Percentiles rank a stretch among this genome's conserved stretches.
Evolutionary conservation across 2,113 vertebrate genomes (phyloP).

Genomic region (Capreolus pygargus): DNA sequence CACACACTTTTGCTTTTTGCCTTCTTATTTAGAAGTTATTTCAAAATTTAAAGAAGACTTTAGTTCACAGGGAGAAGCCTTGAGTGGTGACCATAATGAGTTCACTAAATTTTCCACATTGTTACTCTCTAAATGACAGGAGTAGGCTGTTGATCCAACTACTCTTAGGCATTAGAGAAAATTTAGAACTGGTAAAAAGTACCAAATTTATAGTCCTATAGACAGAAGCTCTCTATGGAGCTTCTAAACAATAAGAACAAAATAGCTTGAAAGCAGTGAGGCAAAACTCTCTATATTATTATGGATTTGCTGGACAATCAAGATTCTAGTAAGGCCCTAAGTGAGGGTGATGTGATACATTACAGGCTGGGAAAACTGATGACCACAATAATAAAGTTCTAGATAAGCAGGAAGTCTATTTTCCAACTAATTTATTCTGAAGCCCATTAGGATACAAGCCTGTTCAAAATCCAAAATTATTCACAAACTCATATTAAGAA

Average conservation of each 20-base stretch:
- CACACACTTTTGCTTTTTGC: neutral
- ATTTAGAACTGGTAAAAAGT: constrained; percentile 44
- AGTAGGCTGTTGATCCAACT: constrained; percentile 42
- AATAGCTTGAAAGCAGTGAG: constrained; percentile 17
- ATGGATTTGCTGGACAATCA: neutral
- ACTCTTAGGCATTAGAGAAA: constrained; percentile 53
- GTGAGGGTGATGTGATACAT: neutral
- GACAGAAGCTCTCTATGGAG: constrained; percentile 26
- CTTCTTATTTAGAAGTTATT: constrained; percentile 30
- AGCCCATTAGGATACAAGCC: neutral
- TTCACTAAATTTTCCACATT: constrained; percentile 65
- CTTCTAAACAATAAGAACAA: neutral
- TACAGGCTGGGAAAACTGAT: neutral
- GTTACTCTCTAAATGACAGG: constrained; percentile 51
- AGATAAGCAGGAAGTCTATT: neutral
- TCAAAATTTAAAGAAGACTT: constrained; percentile 32
- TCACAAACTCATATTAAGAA: neutral
- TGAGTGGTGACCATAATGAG: constrained; percentile 27
- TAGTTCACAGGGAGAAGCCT: neutral
- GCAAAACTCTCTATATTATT: neutral
- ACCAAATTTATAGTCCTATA: constrained; percentile 44
- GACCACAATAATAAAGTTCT: neutral
- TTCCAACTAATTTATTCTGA: neutral
- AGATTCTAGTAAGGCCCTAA: neutral
- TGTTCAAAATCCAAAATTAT: neutral